Evolutionary conservation across 2,797 vertebrate species (phyloP).

Genomic region (Clarias pachynema): DNA sequence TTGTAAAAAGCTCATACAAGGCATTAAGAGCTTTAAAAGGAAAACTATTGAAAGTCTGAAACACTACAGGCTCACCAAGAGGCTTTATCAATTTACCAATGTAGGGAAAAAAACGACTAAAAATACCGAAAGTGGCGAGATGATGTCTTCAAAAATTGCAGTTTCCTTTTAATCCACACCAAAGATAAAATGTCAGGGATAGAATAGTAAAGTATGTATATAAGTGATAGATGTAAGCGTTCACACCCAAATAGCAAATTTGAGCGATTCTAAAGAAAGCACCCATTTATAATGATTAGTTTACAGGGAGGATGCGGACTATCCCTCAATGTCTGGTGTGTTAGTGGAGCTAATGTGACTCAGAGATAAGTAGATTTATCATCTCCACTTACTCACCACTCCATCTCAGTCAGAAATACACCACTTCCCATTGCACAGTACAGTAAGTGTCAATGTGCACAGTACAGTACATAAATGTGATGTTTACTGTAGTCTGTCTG

Average conservation of each 20-base stretch:
- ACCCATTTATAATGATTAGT: background rate
- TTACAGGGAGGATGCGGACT: constrained; percentile 22
- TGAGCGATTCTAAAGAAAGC: background rate
- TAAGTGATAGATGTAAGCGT: background rate
- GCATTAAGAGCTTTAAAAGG: background rate
- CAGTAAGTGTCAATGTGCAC: constrained; percentile 7
- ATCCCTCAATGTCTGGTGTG: constrained; percentile 38
- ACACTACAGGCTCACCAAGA: background rate
- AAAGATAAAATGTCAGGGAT: background rate
- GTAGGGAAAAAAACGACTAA: background rate
- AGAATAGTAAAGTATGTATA: background rate
- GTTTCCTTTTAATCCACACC: background rate
- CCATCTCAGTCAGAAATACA: constrained; percentile 48
- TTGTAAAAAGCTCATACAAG: background rate
- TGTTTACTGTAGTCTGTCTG: background rate
- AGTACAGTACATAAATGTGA: background rate
- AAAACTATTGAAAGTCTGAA: background rate
- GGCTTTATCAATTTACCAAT: background rate
- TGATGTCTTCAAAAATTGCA: background rate
- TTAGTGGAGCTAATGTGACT: constrained; percentile 47
- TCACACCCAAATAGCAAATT: background rate
- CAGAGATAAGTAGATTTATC: constrained; percentile 59
- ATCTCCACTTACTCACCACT: constrained; percentile 50
- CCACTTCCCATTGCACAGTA: constrained; percentile 31
- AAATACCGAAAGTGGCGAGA: background rate